Evolutionary conservation across 2,888 invertebrate species (phyloP).

Genomic region (Hymenopus coronatus): DNA sequence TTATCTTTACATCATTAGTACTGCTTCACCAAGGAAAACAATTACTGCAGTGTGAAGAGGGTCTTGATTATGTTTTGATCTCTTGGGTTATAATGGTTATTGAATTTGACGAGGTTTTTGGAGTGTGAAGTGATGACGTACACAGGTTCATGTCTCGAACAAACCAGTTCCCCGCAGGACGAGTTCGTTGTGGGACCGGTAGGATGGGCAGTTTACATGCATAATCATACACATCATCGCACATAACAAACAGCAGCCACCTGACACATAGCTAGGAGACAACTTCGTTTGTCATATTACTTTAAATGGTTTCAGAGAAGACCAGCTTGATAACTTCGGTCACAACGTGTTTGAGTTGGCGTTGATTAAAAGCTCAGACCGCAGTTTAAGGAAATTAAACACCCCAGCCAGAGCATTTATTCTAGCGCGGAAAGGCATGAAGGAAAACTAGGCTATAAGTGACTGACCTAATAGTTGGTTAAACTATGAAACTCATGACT

Average conservation of each 20-base stretch:
- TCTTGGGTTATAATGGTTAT: background rate
- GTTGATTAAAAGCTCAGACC: too few species aligned
- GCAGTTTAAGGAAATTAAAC: too few species aligned
- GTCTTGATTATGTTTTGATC: background rate
- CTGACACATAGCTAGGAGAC: background rate
- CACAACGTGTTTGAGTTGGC: background rate
- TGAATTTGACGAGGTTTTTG: background rate
- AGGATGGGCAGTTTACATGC: background rate
- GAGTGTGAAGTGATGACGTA: background rate
- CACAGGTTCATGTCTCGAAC: background rate
- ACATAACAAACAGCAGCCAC: background rate
- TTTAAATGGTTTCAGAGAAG: background rate
- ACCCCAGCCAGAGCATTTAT: too few species aligned
- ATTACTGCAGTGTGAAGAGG: too few species aligned
- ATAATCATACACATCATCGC: background rate
- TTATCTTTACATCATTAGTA: too few species aligned
- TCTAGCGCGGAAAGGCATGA: too few species aligned
- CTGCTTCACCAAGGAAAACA: too few species aligned
- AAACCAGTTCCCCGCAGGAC: background rate
- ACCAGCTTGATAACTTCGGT: background rate
- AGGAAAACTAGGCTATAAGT: too few species aligned
- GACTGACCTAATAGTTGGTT: too few species aligned
- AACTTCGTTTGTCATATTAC: background rate
- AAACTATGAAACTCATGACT: too few species aligned
- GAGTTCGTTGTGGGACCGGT: background rate